Evolutionary conservation across 2,888 invertebrate species (phyloP), one percentile per base, ranked within the genome.

Genomic region (Hyles lineata): DNA sequence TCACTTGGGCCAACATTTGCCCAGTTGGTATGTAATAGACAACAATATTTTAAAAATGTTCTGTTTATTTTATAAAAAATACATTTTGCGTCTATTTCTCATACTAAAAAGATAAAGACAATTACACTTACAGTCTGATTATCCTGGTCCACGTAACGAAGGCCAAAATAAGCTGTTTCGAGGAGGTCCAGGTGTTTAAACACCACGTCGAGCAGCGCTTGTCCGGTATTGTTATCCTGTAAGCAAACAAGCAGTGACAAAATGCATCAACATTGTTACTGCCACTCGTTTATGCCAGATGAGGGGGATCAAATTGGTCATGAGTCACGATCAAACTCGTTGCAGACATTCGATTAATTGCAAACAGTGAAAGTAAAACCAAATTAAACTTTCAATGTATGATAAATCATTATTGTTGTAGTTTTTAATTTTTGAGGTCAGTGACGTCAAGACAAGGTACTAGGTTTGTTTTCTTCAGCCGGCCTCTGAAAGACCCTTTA

Each of bases 81-180:
- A 1, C 35, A 2, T 8, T 35, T 11, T 43, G 43, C 11, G 15
- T 43, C 9, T 43, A 43, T 43, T 8, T 60, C 6, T 23, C 4
- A 60, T 19, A n/a, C 11, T 35, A 35, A 9, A 43, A 60, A 23
- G 25, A 43, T 23, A 19, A 8, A 35, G 4, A 25, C 62, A 69
- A 59, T 76, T 79, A 73, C 72, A 89, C 96, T 96, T 95, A 98
- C 98, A 95, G 99, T 98, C 95, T 99, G 99, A 89, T 98, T 98
- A 83, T 98, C 98, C 84, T 97, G 96, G 90, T 99, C 99, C 76
- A 99, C 96, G 90, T 97, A 99, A 78, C 99, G 96, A 70, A 99
- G 96, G 71, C 99, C 99, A 91, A 99, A 99, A 93, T 99, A 99
- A 77, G 98, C 98, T 71, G 99, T 99, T 94, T 99, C 99, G 88